Evolutionary conservation across 2,113 vertebrate species (phyloP).

Genomic region (Strix uralensis): DNA sequence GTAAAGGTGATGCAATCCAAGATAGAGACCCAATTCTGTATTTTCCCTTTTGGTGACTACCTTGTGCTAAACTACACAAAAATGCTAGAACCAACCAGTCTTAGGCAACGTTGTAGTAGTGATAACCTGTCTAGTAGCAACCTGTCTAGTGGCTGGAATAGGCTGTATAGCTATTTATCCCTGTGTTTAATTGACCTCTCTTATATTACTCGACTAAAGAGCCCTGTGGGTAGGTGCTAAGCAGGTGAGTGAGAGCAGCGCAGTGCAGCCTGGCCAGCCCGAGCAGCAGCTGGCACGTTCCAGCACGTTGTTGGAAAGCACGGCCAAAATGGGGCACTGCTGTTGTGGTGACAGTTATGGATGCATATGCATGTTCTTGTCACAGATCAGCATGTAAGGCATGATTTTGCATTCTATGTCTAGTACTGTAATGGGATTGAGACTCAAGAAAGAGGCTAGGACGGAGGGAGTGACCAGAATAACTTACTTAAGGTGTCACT

Average conservation of each 20-base stretch:
- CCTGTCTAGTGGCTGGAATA: neutral
- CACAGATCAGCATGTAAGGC: neutral
- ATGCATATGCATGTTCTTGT: neutral
- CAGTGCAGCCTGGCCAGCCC: neutral
- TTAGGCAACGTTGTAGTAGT: fast-evolving
- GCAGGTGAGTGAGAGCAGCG: fast-evolving
- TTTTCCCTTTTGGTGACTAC: neutral
- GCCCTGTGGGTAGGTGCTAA: fast-evolving
- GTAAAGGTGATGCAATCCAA: constrained; percentile 45
- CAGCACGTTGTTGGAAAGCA: neutral
- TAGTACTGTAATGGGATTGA: neutral
- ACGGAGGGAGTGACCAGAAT: neutral
- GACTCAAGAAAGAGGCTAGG: neutral
- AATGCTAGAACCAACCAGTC: neutral
- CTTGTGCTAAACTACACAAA: neutral
- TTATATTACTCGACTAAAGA: neutral
- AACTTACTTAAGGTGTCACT: neutral
- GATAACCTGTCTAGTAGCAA: too few relatives aligned
- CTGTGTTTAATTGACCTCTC: neutral
- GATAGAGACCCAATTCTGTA: neutral
- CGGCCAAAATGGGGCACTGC: fast-evolving
- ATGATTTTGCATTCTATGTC: neutral
- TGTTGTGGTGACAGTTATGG: neutral
- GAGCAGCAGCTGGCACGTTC: neutral
- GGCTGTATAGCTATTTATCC: neutral